These are phyloP conservation scores for Caretta caretta DNA, from an alignment of 2,113 vertebrate genomes.

Conservation along the genomic window DNA sequence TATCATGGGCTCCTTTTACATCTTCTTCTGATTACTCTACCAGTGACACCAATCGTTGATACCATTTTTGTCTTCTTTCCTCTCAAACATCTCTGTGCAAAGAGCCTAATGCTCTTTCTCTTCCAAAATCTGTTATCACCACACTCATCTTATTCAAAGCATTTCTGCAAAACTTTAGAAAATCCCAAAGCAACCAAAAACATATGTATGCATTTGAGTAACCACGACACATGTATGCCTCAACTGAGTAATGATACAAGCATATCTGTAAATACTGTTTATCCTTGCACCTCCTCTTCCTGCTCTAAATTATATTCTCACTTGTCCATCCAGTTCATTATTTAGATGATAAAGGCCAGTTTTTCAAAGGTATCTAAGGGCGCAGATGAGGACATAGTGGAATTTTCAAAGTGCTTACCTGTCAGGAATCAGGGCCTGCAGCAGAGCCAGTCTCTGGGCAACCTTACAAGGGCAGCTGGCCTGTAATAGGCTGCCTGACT, in stretches of 20 bases:
- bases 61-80: no score
- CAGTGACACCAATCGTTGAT: no score
- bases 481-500: no score
- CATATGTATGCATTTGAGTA: slow-evolving; percentile 3
- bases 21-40: neutral
- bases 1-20: neutral
- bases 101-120: neutral
- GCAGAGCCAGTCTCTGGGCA: no score
- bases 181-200: slow-evolving; percentile 42
- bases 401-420: neutral
- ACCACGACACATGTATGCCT: slow-evolving; percentile 7
- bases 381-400: neutral
- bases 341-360: neutral
- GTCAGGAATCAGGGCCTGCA: neutral
- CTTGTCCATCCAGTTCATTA: neutral
- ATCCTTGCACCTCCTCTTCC: slow-evolving; percentile 1
- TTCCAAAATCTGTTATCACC: slow-evolving; percentile 42
- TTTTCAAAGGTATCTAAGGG: slow-evolving; percentile 2
- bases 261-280: slow-evolving; percentile 3
- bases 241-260: slow-evolving; percentile 13
- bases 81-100: no score
- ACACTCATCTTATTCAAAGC: slow-evolving; percentile 17
- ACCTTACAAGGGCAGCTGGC: no score
- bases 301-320: neutral
- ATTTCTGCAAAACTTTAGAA: neutral